Conservation (phyloP, 2,113 vertebrate genomes). For the Triplophysa rosa region DNA sequence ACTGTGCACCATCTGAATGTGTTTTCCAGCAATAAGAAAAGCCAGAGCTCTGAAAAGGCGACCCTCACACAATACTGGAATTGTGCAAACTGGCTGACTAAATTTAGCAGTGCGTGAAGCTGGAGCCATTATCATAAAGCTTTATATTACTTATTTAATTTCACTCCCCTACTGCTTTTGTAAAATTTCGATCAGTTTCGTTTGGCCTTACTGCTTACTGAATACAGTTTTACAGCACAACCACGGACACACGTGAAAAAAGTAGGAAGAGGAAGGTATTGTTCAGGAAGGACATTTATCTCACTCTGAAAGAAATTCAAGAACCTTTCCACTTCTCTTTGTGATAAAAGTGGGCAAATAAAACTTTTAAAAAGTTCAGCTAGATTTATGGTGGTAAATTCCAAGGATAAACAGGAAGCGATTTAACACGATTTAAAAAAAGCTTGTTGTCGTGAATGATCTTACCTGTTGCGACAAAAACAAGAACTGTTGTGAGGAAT, state of each 20-base stretch:
- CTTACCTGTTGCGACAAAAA: not conserved
- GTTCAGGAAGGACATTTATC: too few relatives aligned
- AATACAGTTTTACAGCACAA: not conserved
- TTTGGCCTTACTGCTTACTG: not conserved
- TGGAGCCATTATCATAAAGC: constrained; percentile 1
- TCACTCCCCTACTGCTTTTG: not conserved
- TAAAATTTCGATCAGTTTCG: constrained; percentile 26
- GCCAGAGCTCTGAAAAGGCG: not conserved
- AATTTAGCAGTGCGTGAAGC: not conserved
- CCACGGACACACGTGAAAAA: not conserved
- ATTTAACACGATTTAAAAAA: not conserved
- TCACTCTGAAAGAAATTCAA: not conserved
- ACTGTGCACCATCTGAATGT: not conserved
- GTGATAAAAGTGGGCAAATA: not conserved
- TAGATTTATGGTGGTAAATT: not conserved
- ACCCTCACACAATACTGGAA: not conserved
- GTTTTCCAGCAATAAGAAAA: not conserved
- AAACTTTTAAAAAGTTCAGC: not conserved
- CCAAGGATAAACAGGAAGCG: not conserved
- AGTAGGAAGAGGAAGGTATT: not conserved
- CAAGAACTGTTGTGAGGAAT: not conserved
- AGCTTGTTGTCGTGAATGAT: not conserved
- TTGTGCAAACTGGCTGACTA: constrained; percentile 2
- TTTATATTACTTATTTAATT: constrained; percentile 14
- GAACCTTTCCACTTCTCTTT: not conserved